Percentiles rank a stretch among this genome's conserved stretches.
Evolutionary conservation across 2,113 vertebrate genomes (phyloP).

Genomic region (Dipodomys spectabilis): DNA sequence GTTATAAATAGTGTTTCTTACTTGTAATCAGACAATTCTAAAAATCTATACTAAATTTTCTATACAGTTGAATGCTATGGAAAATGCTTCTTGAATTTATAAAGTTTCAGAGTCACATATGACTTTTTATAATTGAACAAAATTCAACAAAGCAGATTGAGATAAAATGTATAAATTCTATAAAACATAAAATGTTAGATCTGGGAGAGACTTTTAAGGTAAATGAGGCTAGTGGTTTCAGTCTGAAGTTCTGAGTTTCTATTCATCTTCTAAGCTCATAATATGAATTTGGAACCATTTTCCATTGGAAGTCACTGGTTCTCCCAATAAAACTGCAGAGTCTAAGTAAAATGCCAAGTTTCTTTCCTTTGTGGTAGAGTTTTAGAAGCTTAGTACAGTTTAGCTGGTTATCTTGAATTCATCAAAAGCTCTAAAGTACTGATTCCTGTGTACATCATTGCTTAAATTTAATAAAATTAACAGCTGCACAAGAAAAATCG

Average conservation of each 20-base stretch:
- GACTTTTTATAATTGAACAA: constrained; percentile 38
- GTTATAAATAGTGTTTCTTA: background rate
- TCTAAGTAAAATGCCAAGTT: background rate
- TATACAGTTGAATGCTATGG: background rate
- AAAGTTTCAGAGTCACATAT: constrained; percentile 14
- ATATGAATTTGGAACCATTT: background rate
- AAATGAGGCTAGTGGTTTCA: background rate
- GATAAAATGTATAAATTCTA: constrained; percentile 31
- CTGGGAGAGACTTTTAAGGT: background rate
- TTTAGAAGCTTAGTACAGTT: background rate
- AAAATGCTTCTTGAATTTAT: constrained; percentile 35
- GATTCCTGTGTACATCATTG: background rate
- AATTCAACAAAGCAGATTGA: constrained; percentile 46
- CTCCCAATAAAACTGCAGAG: constrained; percentile 13
- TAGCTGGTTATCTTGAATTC: background rate
- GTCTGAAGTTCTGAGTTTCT: background rate
- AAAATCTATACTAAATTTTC: constrained; percentile 8
- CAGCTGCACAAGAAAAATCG: constrained; percentile 14
- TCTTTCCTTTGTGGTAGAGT: background rate
- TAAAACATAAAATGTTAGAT: background rate
- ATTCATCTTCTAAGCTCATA: background rate
- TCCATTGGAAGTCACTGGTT: background rate
- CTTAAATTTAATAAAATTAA: constrained; percentile 3
- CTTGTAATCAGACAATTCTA: constrained; percentile 18
- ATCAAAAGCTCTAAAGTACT: background rate